Evolutionary conservation across 2,888 invertebrate genomes (phyloP).

Genomic region (Drosophila sordidapex): DNA sequence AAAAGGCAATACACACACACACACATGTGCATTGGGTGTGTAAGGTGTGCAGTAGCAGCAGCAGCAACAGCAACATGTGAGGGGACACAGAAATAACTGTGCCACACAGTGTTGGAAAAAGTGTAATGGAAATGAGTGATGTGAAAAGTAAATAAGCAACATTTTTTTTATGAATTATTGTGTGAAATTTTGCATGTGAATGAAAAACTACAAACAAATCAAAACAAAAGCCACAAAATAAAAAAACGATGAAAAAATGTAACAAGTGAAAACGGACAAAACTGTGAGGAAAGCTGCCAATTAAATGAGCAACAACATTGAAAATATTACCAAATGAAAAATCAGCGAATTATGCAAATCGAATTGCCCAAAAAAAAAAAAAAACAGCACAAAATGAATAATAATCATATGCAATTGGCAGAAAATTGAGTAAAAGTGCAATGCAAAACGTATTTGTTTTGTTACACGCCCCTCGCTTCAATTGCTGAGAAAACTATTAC

Average conservation of each 20-base stretch:
- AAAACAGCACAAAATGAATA: constrained; percentile 7
- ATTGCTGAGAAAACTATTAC: constrained; percentile 31
- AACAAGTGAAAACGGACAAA: constrained; percentile 51
- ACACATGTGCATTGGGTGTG: constrained; percentile 6
- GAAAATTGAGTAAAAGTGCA: constrained; percentile 44
- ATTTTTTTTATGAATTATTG: constrained; percentile 69
- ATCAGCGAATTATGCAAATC: constrained; percentile 42
- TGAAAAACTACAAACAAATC: constrained; percentile 46
- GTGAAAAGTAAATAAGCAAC: constrained; percentile 65
- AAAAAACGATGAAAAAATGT: constrained; percentile 5
- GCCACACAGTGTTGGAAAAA: constrained; percentile 56
- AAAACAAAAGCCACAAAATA: constrained; percentile 12
- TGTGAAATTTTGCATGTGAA: constrained; percentile 80
- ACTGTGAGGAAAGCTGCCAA: constrained; percentile 45
- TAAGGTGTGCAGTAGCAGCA: neutral
- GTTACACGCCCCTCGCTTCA: constrained; percentile 4
- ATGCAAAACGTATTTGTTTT: constrained; percentile 32
- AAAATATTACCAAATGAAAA: constrained; percentile 28
- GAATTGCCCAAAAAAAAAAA: constrained; percentile 23
- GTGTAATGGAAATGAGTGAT: constrained; percentile 48
- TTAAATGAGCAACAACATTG: constrained; percentile 21
- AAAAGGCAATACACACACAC: constrained; percentile 16
- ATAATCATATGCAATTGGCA: constrained; percentile 17
- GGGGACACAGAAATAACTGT: constrained; percentile 58
- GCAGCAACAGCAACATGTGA: constrained; percentile 14